A percentile compares a stretch with the other conserved stretches of the same genome.
Conservation (phyloP, 2,113 vertebrate species). For the Fukomys damarensis region DNA sequence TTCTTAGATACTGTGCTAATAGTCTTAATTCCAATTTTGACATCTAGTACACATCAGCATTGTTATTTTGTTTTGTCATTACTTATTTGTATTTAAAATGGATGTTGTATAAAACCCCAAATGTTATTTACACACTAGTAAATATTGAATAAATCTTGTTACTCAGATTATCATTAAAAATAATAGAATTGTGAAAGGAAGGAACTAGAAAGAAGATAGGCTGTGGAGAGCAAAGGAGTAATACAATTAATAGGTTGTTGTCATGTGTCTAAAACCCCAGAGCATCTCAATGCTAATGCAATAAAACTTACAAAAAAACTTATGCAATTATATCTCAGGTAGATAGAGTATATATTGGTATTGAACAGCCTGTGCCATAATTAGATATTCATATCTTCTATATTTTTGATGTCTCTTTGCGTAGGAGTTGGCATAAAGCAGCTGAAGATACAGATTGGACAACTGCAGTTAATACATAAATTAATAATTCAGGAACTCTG, state of each 20-base stretch:
- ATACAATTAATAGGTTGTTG: background rate
- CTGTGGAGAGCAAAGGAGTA: constrained; percentile 36
- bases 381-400: background rate
- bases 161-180: constrained; percentile 61
- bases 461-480: background rate
- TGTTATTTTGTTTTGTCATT: constrained; percentile 57
- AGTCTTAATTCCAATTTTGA: constrained; percentile 37
- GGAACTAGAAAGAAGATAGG: constrained; percentile 38
- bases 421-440: background rate
- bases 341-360: background rate
- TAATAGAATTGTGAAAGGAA: constrained; percentile 65
- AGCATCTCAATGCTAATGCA: background rate
- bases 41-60: background rate
- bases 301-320: background rate
- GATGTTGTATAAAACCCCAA: constrained; percentile 53
- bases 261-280: background rate
- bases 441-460: background rate
- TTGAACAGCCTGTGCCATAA: background rate
- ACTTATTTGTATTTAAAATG: constrained; percentile 63
- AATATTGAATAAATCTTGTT: constrained; percentile 62
- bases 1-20: background rate
- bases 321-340: constrained; percentile 1
- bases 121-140: constrained; percentile 72
- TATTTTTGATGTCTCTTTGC: background rate
- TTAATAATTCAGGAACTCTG: background rate